Conservation (phyloP, 2,797 vertebrate species). For the Tarsius wallacei region DNA sequence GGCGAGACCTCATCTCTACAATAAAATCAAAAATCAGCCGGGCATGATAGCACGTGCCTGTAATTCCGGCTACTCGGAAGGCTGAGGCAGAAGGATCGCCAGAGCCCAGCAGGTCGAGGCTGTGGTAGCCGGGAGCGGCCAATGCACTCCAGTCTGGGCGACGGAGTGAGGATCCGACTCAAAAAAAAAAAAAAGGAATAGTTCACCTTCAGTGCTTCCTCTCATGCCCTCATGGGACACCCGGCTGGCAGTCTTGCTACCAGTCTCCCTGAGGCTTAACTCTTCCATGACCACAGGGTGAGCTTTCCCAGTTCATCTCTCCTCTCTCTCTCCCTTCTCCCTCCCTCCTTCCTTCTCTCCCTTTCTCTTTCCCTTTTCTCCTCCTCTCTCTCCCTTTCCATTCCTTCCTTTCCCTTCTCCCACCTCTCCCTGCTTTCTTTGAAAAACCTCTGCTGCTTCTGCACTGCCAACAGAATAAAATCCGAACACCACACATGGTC, state of each 20-base stretch:
- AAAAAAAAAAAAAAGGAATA: neutral
- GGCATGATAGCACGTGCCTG: too few species aligned
- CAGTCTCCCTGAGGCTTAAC: neutral
- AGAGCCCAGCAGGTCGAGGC: too few species aligned
- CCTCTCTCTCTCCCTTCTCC: too few species aligned
- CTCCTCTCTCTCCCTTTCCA: neutral
- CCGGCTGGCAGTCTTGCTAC: neutral
- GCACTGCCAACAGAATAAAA: neutral
- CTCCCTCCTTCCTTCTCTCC: neutral
- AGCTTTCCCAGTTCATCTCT: neutral
- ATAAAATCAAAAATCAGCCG: too few species aligned
- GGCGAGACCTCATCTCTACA: too few species aligned
- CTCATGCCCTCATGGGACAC: neutral
- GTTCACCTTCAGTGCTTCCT: neutral
- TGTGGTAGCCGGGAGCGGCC: too few species aligned
- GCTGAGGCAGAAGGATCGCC: too few species aligned
- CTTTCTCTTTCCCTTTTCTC: neutral
- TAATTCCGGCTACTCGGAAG: too few species aligned
- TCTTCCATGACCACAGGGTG: neutral
- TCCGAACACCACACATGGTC: neutral
- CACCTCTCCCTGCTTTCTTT: accelerated
- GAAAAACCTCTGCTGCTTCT: constrained; percentile 20
- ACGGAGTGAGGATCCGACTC: too few species aligned
- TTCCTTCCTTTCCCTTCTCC: neutral
- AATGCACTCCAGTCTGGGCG: too few species aligned